phyloP scores from a whole-genome alignment of 2,113 vertebrate genomes.

The Boulengeromyrus knoepffleri region DNA sequence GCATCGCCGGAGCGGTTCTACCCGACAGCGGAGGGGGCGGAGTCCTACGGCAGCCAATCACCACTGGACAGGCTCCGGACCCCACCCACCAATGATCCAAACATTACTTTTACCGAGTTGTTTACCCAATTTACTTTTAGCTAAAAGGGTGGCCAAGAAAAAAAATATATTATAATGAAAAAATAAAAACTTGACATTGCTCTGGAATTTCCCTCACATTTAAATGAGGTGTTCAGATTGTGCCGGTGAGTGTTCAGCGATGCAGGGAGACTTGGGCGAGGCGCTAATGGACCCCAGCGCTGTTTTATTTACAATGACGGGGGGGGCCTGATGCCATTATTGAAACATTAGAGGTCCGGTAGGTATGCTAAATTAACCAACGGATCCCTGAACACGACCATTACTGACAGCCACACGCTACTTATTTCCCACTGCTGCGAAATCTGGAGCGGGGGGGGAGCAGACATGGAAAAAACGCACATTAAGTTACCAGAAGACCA shows the following conservation, averaged over 20 bases:
- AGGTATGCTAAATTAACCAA: constrained; percentile 45
- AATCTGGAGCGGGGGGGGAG: background rate
- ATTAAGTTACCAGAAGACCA: constrained; percentile 9
- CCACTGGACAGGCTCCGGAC: background rate
- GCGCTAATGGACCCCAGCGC: constrained; percentile 35
- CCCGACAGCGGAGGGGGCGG: background rate
- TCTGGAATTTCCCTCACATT: constrained; percentile 13
- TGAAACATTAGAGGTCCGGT: constrained; percentile 42
- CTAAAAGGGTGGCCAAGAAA: background rate
- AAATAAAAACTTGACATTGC: background rate
- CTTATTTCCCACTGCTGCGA: background rate
- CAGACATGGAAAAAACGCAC: background rate
- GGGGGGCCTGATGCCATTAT: constrained; percentile 27
- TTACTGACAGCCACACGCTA: constrained; percentile 16
- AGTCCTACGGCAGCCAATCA: background rate
- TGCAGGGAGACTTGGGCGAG: constrained; percentile 25
- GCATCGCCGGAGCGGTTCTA: background rate
- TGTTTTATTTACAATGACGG: constrained; percentile 37
- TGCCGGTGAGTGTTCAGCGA: constrained; percentile 36
- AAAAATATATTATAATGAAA: background rate
- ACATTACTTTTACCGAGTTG: background rate
- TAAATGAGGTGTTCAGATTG: constrained; percentile 40
- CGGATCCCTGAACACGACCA: constrained; percentile 32
- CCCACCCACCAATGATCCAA: background rate
- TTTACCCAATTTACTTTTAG: background rate